These are phyloP conservation scores for Formica aserva DNA, from an alignment of 2,888 invertebrate species.

Conservation along the genomic window DNA sequence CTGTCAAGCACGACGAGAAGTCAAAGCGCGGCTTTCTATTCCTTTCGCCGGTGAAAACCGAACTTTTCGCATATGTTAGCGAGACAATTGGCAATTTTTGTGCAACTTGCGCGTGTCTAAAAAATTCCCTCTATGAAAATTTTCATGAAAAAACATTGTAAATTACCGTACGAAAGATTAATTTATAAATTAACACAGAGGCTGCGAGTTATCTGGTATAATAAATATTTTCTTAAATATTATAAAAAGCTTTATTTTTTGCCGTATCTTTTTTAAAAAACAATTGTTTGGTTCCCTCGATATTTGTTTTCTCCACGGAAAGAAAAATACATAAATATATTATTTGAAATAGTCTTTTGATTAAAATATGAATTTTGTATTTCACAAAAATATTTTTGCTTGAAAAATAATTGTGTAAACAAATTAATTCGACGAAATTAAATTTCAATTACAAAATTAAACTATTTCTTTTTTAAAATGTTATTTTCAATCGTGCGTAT, in stretches of 20 bases:
- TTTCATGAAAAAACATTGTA: background rate
- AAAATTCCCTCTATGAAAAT: background rate
- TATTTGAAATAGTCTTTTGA: background rate
- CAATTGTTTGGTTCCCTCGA: background rate
- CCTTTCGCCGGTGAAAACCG: slow-evolving; percentile 50
- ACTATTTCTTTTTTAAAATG: background rate
- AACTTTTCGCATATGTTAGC: slow-evolving; percentile 10
- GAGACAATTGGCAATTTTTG: slow-evolving; percentile 23
- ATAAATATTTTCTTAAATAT: background rate
- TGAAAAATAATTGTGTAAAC: background rate
- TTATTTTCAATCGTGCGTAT: background rate
- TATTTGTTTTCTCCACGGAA: background rate
- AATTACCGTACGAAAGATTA: background rate
- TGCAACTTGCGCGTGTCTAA: background rate
- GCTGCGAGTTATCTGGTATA: background rate
- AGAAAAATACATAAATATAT: background rate
- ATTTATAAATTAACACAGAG: background rate
- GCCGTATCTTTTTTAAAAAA: background rate
- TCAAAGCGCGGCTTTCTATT: slow-evolving; percentile 56
- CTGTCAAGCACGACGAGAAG: slow-evolving; percentile 57
- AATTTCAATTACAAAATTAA: slow-evolving; percentile 3
- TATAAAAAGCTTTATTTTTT: background rate
- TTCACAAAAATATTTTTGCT: background rate
- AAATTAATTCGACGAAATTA: background rate
- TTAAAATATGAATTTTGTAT: background rate